These are phyloP conservation scores for Chaetorhynchus papuensis DNA, from an alignment of 2,113 vertebrate species.

Conservation along the genomic window DNA sequence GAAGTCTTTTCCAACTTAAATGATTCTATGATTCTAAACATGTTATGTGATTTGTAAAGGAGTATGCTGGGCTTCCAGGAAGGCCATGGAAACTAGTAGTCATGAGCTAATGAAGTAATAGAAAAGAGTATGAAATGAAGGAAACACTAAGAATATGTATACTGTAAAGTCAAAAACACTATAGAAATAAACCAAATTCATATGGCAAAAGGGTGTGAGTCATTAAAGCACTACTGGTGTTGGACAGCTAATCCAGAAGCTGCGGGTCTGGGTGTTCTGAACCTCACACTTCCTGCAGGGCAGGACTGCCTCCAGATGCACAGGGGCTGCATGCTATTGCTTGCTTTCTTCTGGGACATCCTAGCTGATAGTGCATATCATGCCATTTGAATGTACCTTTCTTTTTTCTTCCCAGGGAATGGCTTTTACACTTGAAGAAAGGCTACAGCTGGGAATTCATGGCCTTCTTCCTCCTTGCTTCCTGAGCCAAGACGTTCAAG, in stretches of 20 bases:
- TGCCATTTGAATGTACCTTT: not conserved
- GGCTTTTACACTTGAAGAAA: conserved; percentile 94
- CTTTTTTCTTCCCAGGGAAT: conserved; percentile 81
- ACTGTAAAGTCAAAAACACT: not conserved
- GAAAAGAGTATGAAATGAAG: not conserved
- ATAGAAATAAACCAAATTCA: not conserved
- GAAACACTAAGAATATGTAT: not conserved
- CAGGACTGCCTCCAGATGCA: not conserved
- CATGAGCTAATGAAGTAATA: not conserved
- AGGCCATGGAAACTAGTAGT: not conserved
- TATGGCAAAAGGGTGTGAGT: not conserved
- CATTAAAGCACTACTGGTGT: not conserved
- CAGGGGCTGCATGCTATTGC: not conserved
- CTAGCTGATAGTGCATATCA: not conserved
- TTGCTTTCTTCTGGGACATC: not conserved
- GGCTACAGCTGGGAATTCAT: conserved; percentile 93
- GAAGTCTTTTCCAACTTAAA: not conserved
- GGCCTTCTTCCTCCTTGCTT: conserved; percentile 96
- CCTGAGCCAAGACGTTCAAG: conserved; percentile 92
- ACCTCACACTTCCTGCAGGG: fast-evolving
- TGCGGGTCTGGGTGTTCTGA: not conserved
- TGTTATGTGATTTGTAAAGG: not conserved
- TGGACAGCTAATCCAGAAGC: not conserved
- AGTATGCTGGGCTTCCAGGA: not conserved
- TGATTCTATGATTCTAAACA: not conserved